Evolutionary conservation across 2,888 invertebrate genomes (phyloP).

Genomic region (Scelioninae gen. 1): DNA sequence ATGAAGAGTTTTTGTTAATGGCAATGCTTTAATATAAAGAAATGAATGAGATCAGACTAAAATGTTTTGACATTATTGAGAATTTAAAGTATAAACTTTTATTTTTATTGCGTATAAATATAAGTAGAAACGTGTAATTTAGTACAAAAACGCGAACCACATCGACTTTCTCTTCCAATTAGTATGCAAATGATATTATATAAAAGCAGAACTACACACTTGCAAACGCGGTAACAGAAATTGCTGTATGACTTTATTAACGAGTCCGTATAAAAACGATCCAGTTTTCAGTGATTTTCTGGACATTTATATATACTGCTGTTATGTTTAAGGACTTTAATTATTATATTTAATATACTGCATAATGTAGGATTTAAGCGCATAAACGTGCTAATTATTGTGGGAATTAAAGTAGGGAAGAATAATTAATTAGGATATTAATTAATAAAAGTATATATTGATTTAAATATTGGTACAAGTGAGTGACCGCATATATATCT

Average conservation of each 20-base stretch:
- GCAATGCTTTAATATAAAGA: neutral
- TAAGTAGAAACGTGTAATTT: conserved; percentile 47
- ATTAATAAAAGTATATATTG: too few species aligned
- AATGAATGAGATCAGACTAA: conserved; percentile 15
- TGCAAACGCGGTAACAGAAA: conserved; percentile 35
- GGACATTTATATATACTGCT: conserved; percentile 20
- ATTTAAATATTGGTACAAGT: too few species aligned
- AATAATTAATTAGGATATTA: too few species aligned
- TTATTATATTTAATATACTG: conserved; percentile 37
- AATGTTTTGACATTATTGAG: conserved; percentile 50
- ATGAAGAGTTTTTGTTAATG: too few species aligned
- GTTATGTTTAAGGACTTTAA: conserved; percentile 36
- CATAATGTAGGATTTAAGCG: neutral
- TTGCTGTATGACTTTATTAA: conserved; percentile 60
- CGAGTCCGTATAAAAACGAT: conserved; percentile 43
- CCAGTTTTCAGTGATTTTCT: conserved; percentile 34
- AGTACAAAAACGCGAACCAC: conserved; percentile 28
- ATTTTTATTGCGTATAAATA: conserved; percentile 37
- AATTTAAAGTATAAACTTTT: conserved; percentile 51
- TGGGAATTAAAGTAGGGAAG: too few species aligned
- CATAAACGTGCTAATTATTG: conserved; percentile 33
- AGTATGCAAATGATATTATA: conserved; percentile 58
- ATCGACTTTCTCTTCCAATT: conserved; percentile 60
- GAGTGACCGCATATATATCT: too few species aligned
- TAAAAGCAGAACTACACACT: conserved; percentile 53